Conservation (phyloP, 2,888 invertebrate species). For the Lasioglossum villosulum region DNA sequence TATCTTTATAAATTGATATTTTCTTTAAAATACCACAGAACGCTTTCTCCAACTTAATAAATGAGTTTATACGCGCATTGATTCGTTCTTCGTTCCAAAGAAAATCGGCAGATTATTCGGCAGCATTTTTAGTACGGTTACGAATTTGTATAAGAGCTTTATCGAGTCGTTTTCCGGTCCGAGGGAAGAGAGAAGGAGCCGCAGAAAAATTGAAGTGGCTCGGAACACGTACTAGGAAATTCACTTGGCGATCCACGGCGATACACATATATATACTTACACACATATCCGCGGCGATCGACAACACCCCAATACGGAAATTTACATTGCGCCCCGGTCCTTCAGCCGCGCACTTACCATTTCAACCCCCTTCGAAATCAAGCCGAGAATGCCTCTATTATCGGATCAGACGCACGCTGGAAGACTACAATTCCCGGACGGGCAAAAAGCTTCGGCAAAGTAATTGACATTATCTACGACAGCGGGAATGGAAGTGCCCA, state of each 20-base stretch:
- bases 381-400: conserved; percentile 59
- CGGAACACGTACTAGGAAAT: conserved; percentile 38
- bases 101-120: neutral
- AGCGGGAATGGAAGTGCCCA: conserved; percentile 31
- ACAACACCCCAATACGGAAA: conserved; percentile 40
- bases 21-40: no score
- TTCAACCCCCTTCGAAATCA: conserved; percentile 40
- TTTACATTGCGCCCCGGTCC: conserved; percentile 47
- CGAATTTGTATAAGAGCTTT: neutral
- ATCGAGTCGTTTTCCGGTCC: neutral
- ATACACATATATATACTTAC: neutral
- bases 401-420: conserved; percentile 53
- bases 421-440: conserved; percentile 34
- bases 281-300: neutral
- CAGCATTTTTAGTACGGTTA: neutral
- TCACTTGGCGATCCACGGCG: conserved; percentile 26
- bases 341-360: conserved; percentile 20
- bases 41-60: no score
- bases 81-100: neutral
- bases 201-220: conserved; percentile 7
- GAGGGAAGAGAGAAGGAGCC: neutral
- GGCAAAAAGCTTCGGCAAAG: conserved; percentile 33
- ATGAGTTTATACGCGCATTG: neutral
- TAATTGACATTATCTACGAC: conserved; percentile 60
- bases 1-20: no score